Conservation (phyloP, 2,888 invertebrate species). For the Listrodromus nycthemerus region DNA sequence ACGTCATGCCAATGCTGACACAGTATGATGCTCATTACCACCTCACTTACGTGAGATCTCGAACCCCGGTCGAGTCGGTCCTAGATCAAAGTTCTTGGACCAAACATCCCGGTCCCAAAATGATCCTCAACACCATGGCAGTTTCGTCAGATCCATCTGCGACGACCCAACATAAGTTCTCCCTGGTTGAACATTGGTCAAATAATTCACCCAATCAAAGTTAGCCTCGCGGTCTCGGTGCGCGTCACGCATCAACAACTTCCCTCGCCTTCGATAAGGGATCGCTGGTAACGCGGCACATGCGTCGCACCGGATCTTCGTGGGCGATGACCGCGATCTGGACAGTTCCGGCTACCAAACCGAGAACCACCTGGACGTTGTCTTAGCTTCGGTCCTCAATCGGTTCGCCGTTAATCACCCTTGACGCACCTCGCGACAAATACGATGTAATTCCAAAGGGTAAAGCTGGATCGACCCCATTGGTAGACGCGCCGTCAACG, state of each 20-base stretch:
- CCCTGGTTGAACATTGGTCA: no score
- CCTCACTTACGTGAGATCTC: no score
- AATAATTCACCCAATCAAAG: no score
- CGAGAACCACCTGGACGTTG: constrained; percentile 33
- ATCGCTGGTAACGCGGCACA: constrained; percentile 39
- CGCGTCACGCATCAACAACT: neutral
- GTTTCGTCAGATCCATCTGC: no score
- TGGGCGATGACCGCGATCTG: constrained; percentile 51
- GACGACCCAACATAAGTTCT: no score
- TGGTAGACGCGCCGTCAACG: constrained; percentile 58
- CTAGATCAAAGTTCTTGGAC: no score
- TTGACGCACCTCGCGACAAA: constrained; percentile 50
- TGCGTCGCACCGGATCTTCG: constrained; percentile 49
- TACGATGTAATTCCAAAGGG: constrained; percentile 60
- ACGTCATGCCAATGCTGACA: no score
- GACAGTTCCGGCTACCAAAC: constrained; percentile 31
- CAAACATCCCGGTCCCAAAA: no score
- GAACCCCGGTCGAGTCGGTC: no score
- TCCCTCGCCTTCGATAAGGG: neutral
- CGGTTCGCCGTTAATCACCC: constrained; percentile 64
- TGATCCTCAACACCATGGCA: no score
- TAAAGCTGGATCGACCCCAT: constrained; percentile 35
- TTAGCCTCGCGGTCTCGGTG: no score
- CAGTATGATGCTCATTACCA: no score
- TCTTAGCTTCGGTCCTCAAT: constrained; percentile 55